Evolutionary conservation across 2,113 vertebrate species (phyloP).

Genomic region (Trematomus loennbergii): DNA sequence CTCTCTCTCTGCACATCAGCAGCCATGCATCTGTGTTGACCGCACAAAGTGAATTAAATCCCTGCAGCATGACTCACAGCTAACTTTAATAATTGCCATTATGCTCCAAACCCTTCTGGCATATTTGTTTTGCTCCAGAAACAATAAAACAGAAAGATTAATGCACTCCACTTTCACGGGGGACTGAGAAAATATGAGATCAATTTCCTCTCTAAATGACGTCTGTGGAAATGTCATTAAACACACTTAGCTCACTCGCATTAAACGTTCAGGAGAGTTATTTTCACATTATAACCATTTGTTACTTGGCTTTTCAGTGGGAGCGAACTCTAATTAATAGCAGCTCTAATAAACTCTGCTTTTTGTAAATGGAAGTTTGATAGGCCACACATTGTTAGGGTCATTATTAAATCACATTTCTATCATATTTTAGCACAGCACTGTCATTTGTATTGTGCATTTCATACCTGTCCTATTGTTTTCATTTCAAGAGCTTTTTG

Average conservation of each 20-base stretch:
- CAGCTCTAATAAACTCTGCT: conserved; percentile 30
- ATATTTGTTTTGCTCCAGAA: conserved; percentile 8
- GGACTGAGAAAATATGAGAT: conserved; percentile 24
- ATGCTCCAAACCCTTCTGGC: neutral
- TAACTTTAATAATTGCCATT: no score
- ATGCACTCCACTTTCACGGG: no score
- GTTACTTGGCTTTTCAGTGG: no score
- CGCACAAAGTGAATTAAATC: neutral
- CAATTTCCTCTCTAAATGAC: conserved; percentile 18
- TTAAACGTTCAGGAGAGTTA: neutral
- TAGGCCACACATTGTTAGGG: no score
- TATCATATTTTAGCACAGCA: no score
- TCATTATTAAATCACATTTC: no score
- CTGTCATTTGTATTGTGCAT: no score
- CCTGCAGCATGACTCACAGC: neutral
- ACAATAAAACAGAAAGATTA: neutral
- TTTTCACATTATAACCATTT: no score
- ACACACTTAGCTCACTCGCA: neutral
- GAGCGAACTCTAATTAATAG: conserved; percentile 21
- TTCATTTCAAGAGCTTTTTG: no score
- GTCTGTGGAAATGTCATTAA: conserved; percentile 3
- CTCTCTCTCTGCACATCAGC: neutral
- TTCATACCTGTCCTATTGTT: no score
- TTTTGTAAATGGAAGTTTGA: neutral
- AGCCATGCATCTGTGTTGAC: conserved; percentile 9